Percentiles rank a stretch among this genome's conserved stretches.
Conservation (phyloP, 2,888 invertebrate species). For the Chrysolina haemoptera region DNA sequence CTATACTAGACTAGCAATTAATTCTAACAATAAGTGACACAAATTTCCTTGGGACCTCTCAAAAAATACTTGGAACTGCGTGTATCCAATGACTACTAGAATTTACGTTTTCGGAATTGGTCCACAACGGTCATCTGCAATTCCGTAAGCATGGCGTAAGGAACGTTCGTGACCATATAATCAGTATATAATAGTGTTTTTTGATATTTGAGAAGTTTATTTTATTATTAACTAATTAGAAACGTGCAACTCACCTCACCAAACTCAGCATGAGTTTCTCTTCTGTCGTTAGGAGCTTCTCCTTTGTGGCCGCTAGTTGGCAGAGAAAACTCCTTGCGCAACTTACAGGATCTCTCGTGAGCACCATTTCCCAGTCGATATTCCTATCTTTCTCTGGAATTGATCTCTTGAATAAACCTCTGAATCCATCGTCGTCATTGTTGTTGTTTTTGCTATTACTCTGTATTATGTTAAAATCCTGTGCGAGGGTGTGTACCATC, state of each 20-base stretch:
- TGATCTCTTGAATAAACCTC: conserved; percentile 43
- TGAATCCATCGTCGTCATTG: conserved; percentile 22
- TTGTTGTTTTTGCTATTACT: conserved; percentile 19
- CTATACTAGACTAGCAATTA: too few relatives aligned
- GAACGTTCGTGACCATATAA: too few relatives aligned
- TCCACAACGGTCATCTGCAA: too few relatives aligned
- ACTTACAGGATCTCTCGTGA: conserved; percentile 68
- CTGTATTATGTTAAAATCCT: conserved; percentile 67
- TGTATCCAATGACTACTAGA: too few relatives aligned
- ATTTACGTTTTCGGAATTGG: too few relatives aligned
- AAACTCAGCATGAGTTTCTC: conserved; percentile 63
- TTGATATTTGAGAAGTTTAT: too few relatives aligned
- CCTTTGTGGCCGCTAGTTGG: conserved; percentile 65
- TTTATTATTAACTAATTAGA: too few relatives aligned
- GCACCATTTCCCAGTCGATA: conserved; percentile 64
- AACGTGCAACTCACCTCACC: conserved; percentile 62
- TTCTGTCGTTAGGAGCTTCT: conserved; percentile 57
- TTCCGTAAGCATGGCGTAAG: too few relatives aligned
- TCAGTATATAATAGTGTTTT: too few relatives aligned
- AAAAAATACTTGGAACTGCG: too few relatives aligned
- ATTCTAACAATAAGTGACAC: too few relatives aligned
- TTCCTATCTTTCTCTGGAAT: conserved; percentile 15
- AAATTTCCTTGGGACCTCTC: too few relatives aligned
- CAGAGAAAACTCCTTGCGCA: conserved; percentile 70
- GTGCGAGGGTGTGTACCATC: conserved; percentile 69